Evolutionary conservation across 1,140 invertebrate genomes (phyloP).

Genomic region (Cotesia chilonis): DNA sequence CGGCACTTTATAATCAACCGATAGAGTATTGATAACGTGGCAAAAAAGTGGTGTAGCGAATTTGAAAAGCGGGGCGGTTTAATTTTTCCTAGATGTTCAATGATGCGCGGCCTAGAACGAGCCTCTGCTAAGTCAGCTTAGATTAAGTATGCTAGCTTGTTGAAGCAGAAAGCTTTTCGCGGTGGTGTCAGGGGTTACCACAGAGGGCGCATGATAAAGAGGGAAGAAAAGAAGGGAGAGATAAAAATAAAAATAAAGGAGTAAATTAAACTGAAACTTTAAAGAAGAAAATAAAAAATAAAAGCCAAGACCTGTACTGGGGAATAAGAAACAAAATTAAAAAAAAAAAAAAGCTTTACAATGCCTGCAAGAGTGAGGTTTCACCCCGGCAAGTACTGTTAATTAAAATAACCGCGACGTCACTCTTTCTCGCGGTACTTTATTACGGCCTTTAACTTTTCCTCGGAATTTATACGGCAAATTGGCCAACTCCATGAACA

Average conservation of each 20-base stretch:
- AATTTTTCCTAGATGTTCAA: slow-evolving; percentile 33
- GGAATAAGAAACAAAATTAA: no score
- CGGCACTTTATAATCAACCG: neutral
- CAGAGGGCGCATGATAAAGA: slow-evolving; percentile 6
- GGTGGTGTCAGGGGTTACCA: slow-evolving; percentile 23
- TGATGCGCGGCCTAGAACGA: slow-evolving; percentile 29
- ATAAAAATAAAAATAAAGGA: neutral
- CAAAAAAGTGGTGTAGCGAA: neutral
- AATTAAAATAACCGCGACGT: slow-evolving; percentile 55
- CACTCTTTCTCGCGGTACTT: slow-evolving; percentile 47
- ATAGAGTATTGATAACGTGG: slow-evolving; percentile 8
- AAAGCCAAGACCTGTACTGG: neutral
- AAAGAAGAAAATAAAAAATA: neutral
- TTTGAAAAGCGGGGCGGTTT: neutral
- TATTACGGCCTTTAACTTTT: slow-evolving; percentile 46
- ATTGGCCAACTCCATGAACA: slow-evolving; percentile 4
- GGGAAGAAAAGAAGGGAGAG: slow-evolving; percentile 1
- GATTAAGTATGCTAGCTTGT: slow-evolving; percentile 36
- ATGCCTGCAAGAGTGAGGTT: neutral
- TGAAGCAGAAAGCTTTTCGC: slow-evolving; percentile 28
- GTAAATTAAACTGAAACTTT: no score
- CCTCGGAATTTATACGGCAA: slow-evolving; percentile 3
- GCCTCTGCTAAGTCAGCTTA: slow-evolving; percentile 40
- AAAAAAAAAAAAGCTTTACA: no score
- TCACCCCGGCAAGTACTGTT: slow-evolving; percentile 40